Base-by-base conservation (phyloP, 1,140 invertebrate species). In the Drosophila pseudoobscura region DNA sequence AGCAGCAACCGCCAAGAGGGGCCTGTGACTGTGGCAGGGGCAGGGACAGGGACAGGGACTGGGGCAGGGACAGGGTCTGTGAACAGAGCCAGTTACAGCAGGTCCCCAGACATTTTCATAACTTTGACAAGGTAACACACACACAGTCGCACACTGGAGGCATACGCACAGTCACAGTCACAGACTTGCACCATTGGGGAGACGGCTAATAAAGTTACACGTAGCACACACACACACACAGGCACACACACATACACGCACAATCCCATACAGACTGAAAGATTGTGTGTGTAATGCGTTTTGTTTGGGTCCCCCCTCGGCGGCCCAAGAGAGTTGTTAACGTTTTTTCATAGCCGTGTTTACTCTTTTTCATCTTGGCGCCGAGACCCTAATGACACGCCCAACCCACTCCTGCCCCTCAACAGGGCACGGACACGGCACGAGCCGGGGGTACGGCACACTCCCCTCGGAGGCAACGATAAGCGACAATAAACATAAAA, bases 401-500 rank as follows among this genome's bases (percentile, higher is more conserved):
- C 59, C 50, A 55, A 35, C 13, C 44, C 56, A 51, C 55, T 41
- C 46, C 52, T 43, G 65, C 64, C 61, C 5, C 35, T 39, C 35
- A 4, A 39, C 35, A 39, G 35, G 35, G 11, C 11, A 39, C 11
- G 35, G 11, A 39, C 35, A 39, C 8, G 35, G 35, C 35, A 39
- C 3, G 35, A 11, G 35, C 35, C 4, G 4, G 35, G 9, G 11
- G 35, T 11, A 39, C 9, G 35, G 9, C 5, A 39, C 35, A 39
- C 51, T 45, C 59, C 45, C 58, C 57, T 22, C 39, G 41, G 58
- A 20, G 22, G 62, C 69, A 7, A 54, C 73, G 82, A 85, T 85
- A 87, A 85, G 82, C 82, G 82, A 87, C 82, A 85, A 85, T 85
- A 85, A 85, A 85, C 82, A 87, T 85, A 85, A 85, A 85, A 85